Base-by-base conservation (phyloP, 2,888 invertebrate species). In the Dorcus hopei region DNA sequence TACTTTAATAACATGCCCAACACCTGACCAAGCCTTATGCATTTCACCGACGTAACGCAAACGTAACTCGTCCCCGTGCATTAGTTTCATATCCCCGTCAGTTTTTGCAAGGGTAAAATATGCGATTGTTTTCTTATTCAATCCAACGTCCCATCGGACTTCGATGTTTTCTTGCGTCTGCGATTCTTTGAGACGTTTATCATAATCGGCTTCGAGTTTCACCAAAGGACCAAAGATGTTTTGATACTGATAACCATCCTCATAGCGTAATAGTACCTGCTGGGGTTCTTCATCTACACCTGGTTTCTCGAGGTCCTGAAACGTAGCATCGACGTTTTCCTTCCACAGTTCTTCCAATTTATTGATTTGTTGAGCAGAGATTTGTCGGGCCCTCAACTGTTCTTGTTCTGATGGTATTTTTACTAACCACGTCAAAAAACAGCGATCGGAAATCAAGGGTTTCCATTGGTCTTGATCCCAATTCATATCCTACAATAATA, bases 381-480 rank as follows among this genome's bases (percentile, higher is more conserved):
- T 95, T 80, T 99, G 98, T 1, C 98, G 86, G 0, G 97, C 96
- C 66, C 98, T 83, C 71, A 95, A 81, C 79, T 97, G 97, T 72
- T 99, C 98, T 71, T 97, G 92, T 74, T 98, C 97, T 0, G 92
- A 90, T 11, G 99, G 99, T n/a, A 96, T 90, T 78, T 96, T 96
- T 1, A 97, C 97, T 53, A 99, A 81, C 99, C 99, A 99, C 0
- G 95, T 89, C 47, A 99, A 81, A 75, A 99, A 96, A 68, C 94
- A 93, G 9, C 97, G 91, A 79, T 98, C 98, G 65, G 93, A 89
- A 75, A 99, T 99, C 64, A 99, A 80, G 0, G 98, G 97, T 78
- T 97, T 97, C 98, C 98, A 98, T 74, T 97, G 95, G 65, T 95
- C 95, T 75, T 97, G 97, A 80, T 98, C 97, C 94, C 98, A 99